A percentile compares a stretch with the other conserved stretches of the same genome.
phyloP scores from a whole-genome alignment of 2,888 invertebrate genomes.

The Chouioia cunea region DNA sequence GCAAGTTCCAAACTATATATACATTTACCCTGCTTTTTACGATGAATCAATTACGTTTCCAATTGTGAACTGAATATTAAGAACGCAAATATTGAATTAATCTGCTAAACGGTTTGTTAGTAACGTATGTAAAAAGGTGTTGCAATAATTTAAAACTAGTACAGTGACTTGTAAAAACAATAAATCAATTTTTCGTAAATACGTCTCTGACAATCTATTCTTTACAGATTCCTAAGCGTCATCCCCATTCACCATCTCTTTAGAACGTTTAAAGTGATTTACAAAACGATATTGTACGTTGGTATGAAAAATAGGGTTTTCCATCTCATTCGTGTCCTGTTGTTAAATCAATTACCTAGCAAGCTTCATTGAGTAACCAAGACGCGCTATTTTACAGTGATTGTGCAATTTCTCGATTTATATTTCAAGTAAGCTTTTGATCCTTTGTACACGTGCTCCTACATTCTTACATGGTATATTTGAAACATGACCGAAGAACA shows the following conservation, averaged over 20 bases:
- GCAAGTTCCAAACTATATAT: constrained; percentile 24
- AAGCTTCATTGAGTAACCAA: no score
- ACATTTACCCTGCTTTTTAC: constrained; percentile 9
- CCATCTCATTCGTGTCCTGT: no score
- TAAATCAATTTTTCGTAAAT: constrained; percentile 30
- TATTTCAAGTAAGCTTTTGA: neutral
- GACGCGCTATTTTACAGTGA: no score
- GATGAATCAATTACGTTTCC: constrained; percentile 13
- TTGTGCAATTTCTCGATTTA: neutral
- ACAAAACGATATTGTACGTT: neutral
- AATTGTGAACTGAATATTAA: constrained; percentile 32
- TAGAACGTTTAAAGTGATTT: neutral
- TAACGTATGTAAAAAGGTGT: constrained; percentile 31
- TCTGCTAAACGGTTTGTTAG: constrained; percentile 25
- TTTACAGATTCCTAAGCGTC: no score
- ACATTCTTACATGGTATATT: constrained; percentile 12
- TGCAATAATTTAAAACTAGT: constrained; percentile 40
- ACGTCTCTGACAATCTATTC: neutral
- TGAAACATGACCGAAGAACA: constrained; percentile 10
- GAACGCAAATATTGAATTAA: constrained; percentile 5
- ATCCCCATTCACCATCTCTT: neutral
- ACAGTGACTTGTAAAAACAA: constrained; percentile 34
- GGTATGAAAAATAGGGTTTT: neutral
- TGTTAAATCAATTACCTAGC: no score
- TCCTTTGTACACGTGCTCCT: neutral